Evolutionary conservation across 2,113 vertebrate genomes (phyloP).

Genomic region (Ariopsis seemanni): DNA sequence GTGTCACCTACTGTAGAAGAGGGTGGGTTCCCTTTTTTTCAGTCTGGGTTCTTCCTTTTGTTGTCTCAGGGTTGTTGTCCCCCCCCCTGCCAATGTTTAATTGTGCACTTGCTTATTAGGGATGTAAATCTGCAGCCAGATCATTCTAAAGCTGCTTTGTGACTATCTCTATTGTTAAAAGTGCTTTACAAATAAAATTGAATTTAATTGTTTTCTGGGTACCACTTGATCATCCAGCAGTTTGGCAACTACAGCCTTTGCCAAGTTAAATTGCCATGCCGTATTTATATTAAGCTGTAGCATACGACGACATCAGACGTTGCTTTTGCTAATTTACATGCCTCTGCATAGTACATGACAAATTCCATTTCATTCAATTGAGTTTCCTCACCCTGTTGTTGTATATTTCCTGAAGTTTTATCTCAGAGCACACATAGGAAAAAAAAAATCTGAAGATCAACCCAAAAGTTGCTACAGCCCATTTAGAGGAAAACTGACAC

Average conservation of each 20-base stretch:
- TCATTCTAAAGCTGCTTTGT: background rate
- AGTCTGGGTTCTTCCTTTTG: background rate
- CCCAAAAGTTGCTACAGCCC: constrained; percentile 5
- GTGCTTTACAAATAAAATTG: background rate
- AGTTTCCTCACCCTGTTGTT: constrained; percentile 1
- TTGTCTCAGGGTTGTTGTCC: background rate
- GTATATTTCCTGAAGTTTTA: constrained; percentile 14
- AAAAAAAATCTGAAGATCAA: constrained; percentile 1
- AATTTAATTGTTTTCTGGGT: background rate
- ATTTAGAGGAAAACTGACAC: constrained; percentile 16
- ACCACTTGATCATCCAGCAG: background rate
- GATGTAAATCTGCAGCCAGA: background rate
- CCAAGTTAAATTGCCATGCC: background rate
- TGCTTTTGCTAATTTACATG: background rate
- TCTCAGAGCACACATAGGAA: background rate
- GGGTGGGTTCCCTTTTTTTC: background rate
- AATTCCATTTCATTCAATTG: constrained; percentile 16
- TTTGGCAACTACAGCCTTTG: background rate
- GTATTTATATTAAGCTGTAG: background rate
- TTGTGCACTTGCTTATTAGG: background rate
- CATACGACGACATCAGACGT: background rate
- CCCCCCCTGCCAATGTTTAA: background rate
- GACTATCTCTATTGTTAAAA: background rate
- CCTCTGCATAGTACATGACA: constrained; percentile 11
- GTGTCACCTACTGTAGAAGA: background rate